Base-by-base conservation (phyloP, 2,797 vertebrate species). In the Adrianichthys oophorus region DNA sequence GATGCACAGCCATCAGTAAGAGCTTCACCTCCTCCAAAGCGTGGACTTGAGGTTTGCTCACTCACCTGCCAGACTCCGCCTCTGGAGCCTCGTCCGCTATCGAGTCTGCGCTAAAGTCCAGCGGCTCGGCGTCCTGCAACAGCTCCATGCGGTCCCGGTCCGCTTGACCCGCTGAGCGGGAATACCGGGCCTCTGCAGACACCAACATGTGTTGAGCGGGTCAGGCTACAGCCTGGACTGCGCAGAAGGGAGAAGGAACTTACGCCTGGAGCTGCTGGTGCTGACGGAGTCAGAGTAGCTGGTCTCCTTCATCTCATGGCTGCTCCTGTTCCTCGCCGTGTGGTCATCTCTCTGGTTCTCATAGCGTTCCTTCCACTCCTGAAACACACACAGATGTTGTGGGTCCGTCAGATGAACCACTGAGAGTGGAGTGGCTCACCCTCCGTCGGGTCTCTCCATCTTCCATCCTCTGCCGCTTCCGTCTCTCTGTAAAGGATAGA, bases 341-440 rank as follows among this genome's bases (percentile, higher is more conserved):
- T 90, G 86, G n/a, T 96, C 94, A 0, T 98, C 95, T 80, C 94
- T 90, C 52, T 75, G 91, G 67, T 93, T 94, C 45, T 94, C 93
- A 21, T 98, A 98, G 0, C 95, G 93, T 52, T 98, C 96, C 87
- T 97, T 97, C 96, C 96, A 98, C 52, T 98, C 97, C 97, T 98
- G 72, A 19, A 58, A 65, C 17, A 55, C 23, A 53, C 12, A 48
- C 59, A 44, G 4, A 7, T 8, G n/a, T 41, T 37, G 29, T 12
- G 1, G 13, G 15, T 7, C 17, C 5, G 26, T 29, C 41, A 7
- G 15, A 19, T 24, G 6, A 32, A 12, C 10, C 10, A 3, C 32
- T 7, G 26, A 41, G 41, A 3, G 41, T 19, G 21, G n/a, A 52
- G n/a, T 1, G 17, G 24, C 92, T 89, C 91, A 98, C 97, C 78